phyloP scores from a whole-genome alignment of 2,888 invertebrate species.

The Tetropium fuscum region DNA sequence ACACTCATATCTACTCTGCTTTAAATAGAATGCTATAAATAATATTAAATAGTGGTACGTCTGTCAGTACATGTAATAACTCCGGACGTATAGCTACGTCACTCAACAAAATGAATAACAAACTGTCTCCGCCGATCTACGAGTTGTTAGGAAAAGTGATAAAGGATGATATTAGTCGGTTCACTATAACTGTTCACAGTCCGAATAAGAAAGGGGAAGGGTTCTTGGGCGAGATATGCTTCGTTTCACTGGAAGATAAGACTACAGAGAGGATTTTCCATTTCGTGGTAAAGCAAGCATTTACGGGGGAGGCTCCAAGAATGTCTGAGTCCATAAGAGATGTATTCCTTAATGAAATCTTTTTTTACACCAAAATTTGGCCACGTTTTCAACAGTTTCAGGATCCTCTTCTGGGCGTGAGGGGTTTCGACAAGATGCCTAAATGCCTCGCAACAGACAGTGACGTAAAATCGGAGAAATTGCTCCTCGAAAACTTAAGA shows the following conservation, averaged over 20 bases:
- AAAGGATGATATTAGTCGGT: conserved; percentile 14
- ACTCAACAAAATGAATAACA: not conserved
- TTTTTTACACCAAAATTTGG: conserved; percentile 30
- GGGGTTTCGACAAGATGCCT: conserved; percentile 14
- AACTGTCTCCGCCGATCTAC: not conserved
- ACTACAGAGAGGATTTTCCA: conserved; percentile 8
- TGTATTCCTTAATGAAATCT: conserved; percentile 31
- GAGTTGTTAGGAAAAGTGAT: conserved; percentile 13
- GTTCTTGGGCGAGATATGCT: conserved; percentile 23
- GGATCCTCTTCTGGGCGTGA: not conserved
- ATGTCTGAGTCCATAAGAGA: conserved; percentile 13
- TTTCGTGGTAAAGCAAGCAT: conserved; percentile 26
- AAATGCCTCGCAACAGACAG: conserved; percentile 8
- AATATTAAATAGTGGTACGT: too few species aligned
- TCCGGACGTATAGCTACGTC: too few species aligned
- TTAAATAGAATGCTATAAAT: too few species aligned
- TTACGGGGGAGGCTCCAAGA: not conserved
- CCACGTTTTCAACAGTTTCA: conserved; percentile 27
- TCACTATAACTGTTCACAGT: conserved; percentile 6
- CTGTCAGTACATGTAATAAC: too few species aligned
- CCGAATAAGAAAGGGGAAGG: conserved; percentile 27
- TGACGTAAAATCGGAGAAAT: conserved; percentile 22
- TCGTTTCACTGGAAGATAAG: conserved; percentile 17
- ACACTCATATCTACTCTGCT: too few species aligned
- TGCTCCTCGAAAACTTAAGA: conserved; percentile 38